Evolutionary conservation across 2,113 vertebrate species (phyloP).

Genomic region (Vireo altiloquus): DNA sequence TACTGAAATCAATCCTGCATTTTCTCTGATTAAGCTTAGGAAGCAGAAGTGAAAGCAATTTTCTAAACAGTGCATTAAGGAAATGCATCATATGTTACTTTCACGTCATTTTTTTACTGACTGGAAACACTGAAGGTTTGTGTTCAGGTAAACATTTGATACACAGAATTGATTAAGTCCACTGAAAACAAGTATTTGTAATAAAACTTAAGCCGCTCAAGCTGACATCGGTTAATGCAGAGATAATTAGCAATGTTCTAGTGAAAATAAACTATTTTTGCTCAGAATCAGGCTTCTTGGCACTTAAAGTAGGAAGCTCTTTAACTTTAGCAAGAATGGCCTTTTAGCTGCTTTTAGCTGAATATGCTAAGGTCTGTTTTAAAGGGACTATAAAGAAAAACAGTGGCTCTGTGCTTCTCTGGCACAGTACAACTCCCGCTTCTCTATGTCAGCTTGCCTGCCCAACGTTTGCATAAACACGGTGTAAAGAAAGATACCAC

Average conservation of each 20-base stretch:
- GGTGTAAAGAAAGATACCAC: not conserved
- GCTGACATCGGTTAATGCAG: not conserved
- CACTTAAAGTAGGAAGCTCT: not conserved
- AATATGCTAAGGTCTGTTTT: not conserved
- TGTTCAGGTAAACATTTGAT: not conserved
- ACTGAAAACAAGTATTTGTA: not conserved
- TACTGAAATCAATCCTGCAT: not conserved
- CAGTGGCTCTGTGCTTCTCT: accelerated
- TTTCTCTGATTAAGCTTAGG: not conserved
- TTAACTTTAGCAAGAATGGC: not conserved
- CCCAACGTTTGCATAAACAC: not conserved
- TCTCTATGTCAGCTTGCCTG: not conserved
- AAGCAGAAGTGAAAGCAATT: not conserved
- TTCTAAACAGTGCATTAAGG: not conserved
- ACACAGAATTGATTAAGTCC: not conserved
- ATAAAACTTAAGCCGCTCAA: not conserved
- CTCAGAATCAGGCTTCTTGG: not conserved
- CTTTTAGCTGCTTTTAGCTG: not conserved
- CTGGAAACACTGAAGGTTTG: not conserved
- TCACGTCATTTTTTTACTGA: not conserved
- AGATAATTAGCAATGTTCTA: not conserved
- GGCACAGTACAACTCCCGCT: accelerated
- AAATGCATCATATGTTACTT: not conserved
- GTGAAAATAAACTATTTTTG: not conserved
- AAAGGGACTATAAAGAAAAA: not conserved